Evolutionary conservation across 2,113 vertebrate genomes (phyloP).

Genomic region (Probosciger aterrimus): DNA sequence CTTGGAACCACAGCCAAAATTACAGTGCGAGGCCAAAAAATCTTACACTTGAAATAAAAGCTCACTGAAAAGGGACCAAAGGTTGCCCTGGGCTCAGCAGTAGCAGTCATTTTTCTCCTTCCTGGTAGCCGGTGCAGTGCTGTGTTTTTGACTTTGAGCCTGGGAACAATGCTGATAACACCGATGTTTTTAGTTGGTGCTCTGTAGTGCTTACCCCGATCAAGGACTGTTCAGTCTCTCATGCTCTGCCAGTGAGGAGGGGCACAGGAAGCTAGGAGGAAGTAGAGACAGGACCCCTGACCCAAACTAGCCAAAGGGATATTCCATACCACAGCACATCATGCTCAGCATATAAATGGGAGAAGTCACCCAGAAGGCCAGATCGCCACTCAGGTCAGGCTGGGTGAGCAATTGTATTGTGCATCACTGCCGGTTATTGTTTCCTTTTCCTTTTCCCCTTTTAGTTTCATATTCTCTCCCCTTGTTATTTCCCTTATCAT

Average conservation of each 20-base stretch:
- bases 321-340: too few relatives aligned
- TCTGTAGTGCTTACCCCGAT: neutral
- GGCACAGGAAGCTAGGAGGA: too few relatives aligned
- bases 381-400: neutral
- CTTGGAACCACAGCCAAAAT: neutral
- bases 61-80: neutral
- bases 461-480: neutral
- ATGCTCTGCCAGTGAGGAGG: neutral
- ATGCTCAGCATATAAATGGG: too few relatives aligned
- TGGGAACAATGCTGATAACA: neutral
- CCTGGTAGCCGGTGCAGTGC: neutral
- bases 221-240: neutral
- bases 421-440: neutral
- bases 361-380: neutral
- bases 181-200: neutral
- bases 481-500: neutral
- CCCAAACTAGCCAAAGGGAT: too few relatives aligned
- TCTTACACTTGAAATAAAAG: fast-evolving
- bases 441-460: neutral
- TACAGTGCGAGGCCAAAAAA: neutral
- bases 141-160: neutral
- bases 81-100: neutral
- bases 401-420: neutral
- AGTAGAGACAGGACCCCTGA: too few relatives aligned
- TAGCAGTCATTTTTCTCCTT: neutral